A percentile compares a stretch with the other conserved stretches of the same genome.
Conservation (phyloP, 35 echinoderm and acorn worm genomes). For the Acanthaster planci region DNA sequence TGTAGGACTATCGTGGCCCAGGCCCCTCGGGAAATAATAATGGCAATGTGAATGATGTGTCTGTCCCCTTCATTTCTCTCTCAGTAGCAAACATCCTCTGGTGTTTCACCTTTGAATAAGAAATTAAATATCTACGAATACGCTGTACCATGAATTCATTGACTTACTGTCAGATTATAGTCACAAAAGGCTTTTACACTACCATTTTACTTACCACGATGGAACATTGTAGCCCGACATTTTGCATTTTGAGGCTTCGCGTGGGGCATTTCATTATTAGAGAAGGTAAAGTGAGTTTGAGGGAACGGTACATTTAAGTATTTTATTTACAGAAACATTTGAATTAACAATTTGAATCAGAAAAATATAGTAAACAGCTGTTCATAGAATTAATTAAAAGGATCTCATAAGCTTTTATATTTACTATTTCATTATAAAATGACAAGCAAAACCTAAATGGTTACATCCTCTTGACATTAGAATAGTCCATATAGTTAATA, state of each 20-base stretch:
- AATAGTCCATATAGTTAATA: no score
- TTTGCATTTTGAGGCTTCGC: neutral
- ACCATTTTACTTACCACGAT: neutral
- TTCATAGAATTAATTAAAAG: no score
- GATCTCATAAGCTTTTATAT: no score
- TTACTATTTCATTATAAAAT: no score
- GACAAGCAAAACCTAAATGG: no score
- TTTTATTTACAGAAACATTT: no score
- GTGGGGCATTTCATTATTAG: neutral
- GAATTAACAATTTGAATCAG: no score
- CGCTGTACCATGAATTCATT: neutral
- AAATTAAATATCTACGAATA: neutral
- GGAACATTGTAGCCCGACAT: slow-evolving; percentile 20
- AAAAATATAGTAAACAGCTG: no score
- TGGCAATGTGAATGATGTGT: neutral
- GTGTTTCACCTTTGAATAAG: neutral
- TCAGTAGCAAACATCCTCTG: neutral
- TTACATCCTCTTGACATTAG: no score
- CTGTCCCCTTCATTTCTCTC: neutral
- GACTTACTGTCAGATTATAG: neutral
- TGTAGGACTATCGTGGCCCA: no score
- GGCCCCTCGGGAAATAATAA: no score
- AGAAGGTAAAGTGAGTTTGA: neutral
- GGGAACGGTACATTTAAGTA: neutral
- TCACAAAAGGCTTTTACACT: neutral